Evolutionary conservation across 1,140 invertebrate species (phyloP), one percentile per base, ranked within the genome.

Genomic region (Vollenhovia emeryi): DNA sequence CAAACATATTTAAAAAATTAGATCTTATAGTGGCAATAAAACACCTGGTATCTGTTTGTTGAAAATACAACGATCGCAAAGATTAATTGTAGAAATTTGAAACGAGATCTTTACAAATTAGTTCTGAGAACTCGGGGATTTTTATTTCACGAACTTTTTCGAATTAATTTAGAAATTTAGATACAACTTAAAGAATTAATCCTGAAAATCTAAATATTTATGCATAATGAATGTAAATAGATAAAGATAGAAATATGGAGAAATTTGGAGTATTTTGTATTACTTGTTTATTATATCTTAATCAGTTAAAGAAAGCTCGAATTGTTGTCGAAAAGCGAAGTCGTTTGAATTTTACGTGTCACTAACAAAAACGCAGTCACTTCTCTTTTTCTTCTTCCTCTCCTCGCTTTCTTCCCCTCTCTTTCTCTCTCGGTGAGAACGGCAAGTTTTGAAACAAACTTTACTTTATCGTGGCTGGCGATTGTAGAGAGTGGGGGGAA

Each of bases 401-500:
- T n/a, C 18, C 21, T 64, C 87, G 74, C 86, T 48, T 21, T 43
- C 52, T 66, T 68, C 89, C 55, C 27, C 36, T 76, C 13, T 45
- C 18, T 48, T 4, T 79, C n/a, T 52, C 48, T 87, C 76, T 79
- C 84, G 8, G 40, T 21, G 60, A 68, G 52, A 69, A 78, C 78
- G 73, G 84, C 88, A 93, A 93, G 92, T 94, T 94, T 93, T 91
- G 90, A 93, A 93, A 93, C 93, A 94, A 94, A 94, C 93, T 94
- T 94, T 93, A 94, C 92, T 94, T 94, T 93, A 94, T 94, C 93
- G 91, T 91, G 91, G 91, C 92, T 92, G 13, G 62, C 93, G 92
- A 93, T 94, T 93, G 91, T 93, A 90, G 92, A 76, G 68, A 64
- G 84, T 57, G 75, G 71, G 87, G 78, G 75, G 82, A 82, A 87